Percentiles rank a stretch among this genome's conserved stretches.
phyloP scores from a whole-genome alignment of 30 jellyfish, hydroid and myxozoan species.

The Phacellophora camtschatica region DNA sequence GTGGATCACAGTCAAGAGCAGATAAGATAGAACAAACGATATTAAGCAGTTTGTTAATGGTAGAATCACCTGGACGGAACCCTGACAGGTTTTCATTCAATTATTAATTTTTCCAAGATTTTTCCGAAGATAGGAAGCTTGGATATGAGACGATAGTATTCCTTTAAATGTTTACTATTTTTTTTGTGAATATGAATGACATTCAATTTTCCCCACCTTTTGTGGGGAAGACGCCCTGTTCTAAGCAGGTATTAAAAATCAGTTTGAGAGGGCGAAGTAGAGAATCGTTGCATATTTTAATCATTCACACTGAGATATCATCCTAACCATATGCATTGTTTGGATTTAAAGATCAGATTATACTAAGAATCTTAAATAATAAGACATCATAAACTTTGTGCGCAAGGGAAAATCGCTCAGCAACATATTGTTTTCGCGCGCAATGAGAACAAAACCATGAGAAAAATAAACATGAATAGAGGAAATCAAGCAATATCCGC shows the following conservation, averaged over 20 bases:
- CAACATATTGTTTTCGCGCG: no score
- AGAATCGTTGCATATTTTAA: background rate
- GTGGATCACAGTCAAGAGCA: no score
- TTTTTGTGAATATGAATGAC: constrained; percentile 15
- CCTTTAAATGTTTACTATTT: background rate
- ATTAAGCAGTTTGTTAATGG: no score
- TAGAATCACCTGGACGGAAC: no score
- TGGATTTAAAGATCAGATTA: background rate
- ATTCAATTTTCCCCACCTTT: constrained; percentile 19
- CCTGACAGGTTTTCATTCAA: no score
- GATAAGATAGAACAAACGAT: no score
- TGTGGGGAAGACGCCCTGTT: constrained; percentile 10
- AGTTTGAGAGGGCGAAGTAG: background rate
- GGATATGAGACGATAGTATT: background rate
- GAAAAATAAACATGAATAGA: no score
- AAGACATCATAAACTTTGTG: no score
- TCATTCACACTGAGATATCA: background rate
- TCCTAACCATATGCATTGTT: constrained; percentile 39
- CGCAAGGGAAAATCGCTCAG: no score
- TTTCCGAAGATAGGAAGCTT: constrained; percentile 1
- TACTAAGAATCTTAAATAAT: background rate
- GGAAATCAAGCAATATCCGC: no score
- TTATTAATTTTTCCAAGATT: background rate
- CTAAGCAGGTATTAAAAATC: constrained; percentile 1
- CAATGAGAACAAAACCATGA: no score